Percentiles rank a stretch among this genome's conserved stretches.
phyloP scores from a whole-genome alignment of 2,797 vertebrate species.

The Anabacerthia variegaticeps region DNA sequence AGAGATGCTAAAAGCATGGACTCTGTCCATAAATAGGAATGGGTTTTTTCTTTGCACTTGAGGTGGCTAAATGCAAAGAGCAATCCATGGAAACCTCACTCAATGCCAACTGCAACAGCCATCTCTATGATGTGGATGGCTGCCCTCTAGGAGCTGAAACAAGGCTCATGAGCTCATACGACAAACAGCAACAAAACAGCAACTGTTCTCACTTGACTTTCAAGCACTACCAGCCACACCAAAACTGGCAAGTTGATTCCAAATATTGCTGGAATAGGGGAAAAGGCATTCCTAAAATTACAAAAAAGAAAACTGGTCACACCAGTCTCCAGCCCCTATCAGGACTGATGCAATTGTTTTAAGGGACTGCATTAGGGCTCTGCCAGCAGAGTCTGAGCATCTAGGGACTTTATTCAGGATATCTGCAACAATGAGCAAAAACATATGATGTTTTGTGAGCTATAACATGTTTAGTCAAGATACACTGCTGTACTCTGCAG shows the following conservation, averaged over 20 bases:
- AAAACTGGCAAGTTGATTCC: not conserved
- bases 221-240: not conserved
- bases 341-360: not conserved
- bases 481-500: not conserved
- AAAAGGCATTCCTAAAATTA: not conserved
- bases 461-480: not conserved
- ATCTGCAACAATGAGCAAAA: not conserved
- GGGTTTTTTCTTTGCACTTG: not conserved
- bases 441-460: conserved; percentile 35
- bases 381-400: not conserved
- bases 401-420: not conserved
- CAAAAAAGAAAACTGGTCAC: not conserved
- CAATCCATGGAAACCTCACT: not conserved
- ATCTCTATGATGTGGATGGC: not conserved
- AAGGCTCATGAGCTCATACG: not conserved
- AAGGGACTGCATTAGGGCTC: not conserved
- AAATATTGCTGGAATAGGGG: not conserved
- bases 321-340: not conserved
- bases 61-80: not conserved
- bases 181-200: not conserved
- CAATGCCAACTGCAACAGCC: not conserved
- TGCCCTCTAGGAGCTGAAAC: not conserved
- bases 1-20: not conserved
- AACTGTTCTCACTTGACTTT: not conserved
- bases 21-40: not conserved